These are phyloP conservation scores for Stenchaetothrips biformis DNA, from an alignment of 2,888 invertebrate species.

Conservation along the genomic window DNA sequence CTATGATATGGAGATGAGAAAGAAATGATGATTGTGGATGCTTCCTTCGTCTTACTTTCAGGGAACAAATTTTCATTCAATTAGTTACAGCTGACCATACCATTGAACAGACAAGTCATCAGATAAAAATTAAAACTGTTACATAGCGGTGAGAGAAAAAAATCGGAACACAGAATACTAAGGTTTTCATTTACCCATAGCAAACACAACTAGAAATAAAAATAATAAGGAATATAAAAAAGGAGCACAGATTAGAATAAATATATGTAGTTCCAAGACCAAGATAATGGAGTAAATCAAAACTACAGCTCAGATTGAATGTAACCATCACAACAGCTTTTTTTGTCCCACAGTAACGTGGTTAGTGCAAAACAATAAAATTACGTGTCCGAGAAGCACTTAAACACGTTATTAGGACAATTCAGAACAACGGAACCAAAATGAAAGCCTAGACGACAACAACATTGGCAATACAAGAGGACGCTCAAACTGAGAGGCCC, in stretches of 20 bases:
- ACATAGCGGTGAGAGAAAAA: not conserved
- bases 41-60: too few species aligned
- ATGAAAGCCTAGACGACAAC: conserved; percentile 21
- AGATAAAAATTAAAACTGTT: not conserved
- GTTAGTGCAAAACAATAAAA: too few species aligned
- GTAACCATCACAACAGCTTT: too few species aligned
- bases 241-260: not conserved
- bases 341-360: too few species aligned
- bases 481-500: not conserved
- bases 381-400: not conserved
- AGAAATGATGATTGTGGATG: too few species aligned
- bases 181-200: not conserved
- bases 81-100: not conserved
- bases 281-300: too few species aligned
- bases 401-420: not conserved
- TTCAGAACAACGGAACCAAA: not conserved
- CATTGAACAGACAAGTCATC: not conserved
- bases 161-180: not conserved
- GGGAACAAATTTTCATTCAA: too few species aligned
- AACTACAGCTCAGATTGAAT: too few species aligned
- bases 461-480: not conserved
- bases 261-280: not conserved
- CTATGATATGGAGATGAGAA: too few species aligned
- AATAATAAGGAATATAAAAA: not conserved
- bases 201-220: not conserved